Evolutionary conservation across 2,797 vertebrate species (phyloP).

Genomic region (Passerculus sandwichensis): DNA sequence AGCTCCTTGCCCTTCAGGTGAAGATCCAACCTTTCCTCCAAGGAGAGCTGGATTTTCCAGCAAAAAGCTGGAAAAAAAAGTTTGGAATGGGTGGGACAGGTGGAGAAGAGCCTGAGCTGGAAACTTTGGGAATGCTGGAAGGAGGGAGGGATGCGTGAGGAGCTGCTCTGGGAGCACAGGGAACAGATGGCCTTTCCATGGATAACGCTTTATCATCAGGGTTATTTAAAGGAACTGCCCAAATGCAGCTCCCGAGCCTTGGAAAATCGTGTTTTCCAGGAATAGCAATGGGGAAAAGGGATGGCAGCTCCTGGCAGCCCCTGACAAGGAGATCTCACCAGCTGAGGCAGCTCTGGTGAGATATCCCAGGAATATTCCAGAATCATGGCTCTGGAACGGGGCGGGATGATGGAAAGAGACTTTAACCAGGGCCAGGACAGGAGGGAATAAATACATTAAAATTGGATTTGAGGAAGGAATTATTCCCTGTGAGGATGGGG

Average conservation of each 20-base stretch:
- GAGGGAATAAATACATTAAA: background rate
- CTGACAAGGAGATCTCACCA: background rate
- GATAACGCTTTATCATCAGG: background rate
- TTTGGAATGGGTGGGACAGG: background rate
- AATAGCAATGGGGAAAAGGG: background rate
- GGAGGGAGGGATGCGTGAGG: background rate
- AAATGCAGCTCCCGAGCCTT: background rate
- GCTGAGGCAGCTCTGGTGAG: background rate
- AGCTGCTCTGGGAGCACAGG: background rate
- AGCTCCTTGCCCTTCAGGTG: background rate
- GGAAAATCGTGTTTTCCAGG: background rate
- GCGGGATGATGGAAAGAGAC: background rate
- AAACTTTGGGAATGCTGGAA: background rate
- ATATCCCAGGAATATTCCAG: background rate
- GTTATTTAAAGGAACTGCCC: constrained; percentile 49
- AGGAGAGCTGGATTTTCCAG: background rate
- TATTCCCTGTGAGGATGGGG: background rate
- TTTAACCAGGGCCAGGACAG: background rate
- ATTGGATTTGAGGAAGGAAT: background rate
- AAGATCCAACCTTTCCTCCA: background rate
- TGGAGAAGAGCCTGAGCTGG: background rate
- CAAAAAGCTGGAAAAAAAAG: background rate
- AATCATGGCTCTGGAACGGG: background rate
- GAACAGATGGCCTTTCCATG: constrained; percentile 33
- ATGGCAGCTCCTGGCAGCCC: background rate